Conservation (phyloP, 1,140 invertebrate genomes). For the Drosophila asahinai region DNA sequence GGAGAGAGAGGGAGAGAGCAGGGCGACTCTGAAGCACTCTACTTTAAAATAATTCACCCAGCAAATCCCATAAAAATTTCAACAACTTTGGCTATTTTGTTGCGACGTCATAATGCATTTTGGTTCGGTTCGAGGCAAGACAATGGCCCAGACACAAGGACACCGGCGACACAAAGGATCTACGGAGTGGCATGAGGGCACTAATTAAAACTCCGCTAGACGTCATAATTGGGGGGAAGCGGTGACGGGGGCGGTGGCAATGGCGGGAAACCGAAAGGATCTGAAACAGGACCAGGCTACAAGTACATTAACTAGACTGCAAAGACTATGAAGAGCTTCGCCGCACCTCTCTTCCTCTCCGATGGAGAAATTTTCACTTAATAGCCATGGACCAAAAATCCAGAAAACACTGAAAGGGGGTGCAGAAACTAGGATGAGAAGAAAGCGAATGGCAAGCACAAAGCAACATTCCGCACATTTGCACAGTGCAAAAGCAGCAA, state of each 20-base stretch:
- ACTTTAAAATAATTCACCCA: conserved; percentile 68
- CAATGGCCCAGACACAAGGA: conserved; percentile 61
- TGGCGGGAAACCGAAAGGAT: conserved; percentile 27
- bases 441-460: conserved; percentile 53
- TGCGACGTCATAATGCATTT: conserved; percentile 52
- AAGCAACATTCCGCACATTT: conserved; percentile 72
- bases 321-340: conserved; percentile 46
- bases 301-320: conserved; percentile 72
- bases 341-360: background rate
- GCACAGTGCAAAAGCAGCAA: conserved; percentile 59
- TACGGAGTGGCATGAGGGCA: conserved; percentile 32
- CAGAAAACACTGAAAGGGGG: conserved; percentile 22
- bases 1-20: background rate
- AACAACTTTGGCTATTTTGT: conserved; percentile 56
- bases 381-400: conserved; percentile 52
- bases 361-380: conserved; percentile 44
- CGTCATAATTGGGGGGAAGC: conserved; percentile 48
- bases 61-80: conserved; percentile 73
- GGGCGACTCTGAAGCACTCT: conserved; percentile 34
- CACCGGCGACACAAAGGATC: conserved; percentile 37
- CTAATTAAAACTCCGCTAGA: conserved; percentile 76
- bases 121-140: conserved; percentile 49
- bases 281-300: conserved; percentile 36
- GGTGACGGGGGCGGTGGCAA: conserved; percentile 15
- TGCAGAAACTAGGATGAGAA: conserved; percentile 16